Evolutionary conservation across 2,888 invertebrate species (phyloP).

Genomic region (Acrobasis suavella): DNA sequence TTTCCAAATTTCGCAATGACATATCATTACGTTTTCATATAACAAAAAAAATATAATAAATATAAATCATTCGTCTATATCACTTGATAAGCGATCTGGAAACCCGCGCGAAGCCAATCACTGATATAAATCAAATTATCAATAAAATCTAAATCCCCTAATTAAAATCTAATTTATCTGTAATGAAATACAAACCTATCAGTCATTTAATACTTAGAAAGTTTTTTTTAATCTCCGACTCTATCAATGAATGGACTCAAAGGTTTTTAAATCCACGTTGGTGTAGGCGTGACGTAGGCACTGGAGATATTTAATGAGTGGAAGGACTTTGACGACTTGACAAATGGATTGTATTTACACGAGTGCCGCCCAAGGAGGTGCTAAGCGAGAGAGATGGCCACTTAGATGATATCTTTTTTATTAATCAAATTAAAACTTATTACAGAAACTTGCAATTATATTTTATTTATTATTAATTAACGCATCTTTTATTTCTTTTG

Average conservation of each 20-base stretch:
- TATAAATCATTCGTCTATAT: no score
- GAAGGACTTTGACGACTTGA: constrained; percentile 63
- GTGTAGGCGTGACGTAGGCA: constrained; percentile 57
- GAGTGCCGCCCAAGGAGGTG: constrained; percentile 8
- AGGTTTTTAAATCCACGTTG: constrained; percentile 50
- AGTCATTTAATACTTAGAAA: constrained; percentile 29
- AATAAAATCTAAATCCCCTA: constrained; percentile 4
- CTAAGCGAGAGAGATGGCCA: constrained; percentile 6
- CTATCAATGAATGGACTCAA: constrained; percentile 41
- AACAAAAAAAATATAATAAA: no score
- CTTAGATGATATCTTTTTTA: constrained; percentile 5
- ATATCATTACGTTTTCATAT: no score
- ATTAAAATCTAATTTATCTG: constrained; percentile 21
- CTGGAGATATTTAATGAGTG: constrained; percentile 58
- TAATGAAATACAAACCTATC: constrained; percentile 25
- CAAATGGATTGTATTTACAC: constrained; percentile 48
- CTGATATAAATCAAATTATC: constrained; percentile 14
- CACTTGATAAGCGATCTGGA: no score
- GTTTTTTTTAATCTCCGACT: constrained; percentile 36
- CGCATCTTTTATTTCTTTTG: constrained; percentile 7
- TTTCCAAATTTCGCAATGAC: no score
- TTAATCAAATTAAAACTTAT: constrained; percentile 5
- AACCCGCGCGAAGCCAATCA: background rate
- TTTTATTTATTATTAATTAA: background rate
- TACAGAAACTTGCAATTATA: background rate